Base-by-base conservation (phyloP, 2,113 vertebrate genomes). In the Dicaeum eximium region DNA sequence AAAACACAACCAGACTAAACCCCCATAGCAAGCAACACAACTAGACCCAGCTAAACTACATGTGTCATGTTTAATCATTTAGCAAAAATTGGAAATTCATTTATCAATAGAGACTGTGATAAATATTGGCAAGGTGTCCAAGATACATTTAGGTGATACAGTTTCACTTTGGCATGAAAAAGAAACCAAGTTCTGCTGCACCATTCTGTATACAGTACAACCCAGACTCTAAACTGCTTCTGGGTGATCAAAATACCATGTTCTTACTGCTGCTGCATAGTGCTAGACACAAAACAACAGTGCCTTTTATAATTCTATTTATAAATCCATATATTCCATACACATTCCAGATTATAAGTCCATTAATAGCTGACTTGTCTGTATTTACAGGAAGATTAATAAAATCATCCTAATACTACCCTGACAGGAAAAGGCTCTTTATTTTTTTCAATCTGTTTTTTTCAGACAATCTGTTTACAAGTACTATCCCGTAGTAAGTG, bases 371-470 rank as follows among this genome's bases (percentile, higher is more conserved):
- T 37, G 31, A 83, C 81, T 96, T 91, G 61, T 60, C 75, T 83
- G 86, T 90, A 82, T 93, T 97, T 96, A 95, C 79, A 93, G 97
- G 94, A 97, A 97, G 44, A 96, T 86, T 53, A 95, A 95, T 42
- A 93, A 96, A 97, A 96, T 56, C 62, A 38, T 78, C 58, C 78
- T 86, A 74, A 74, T 65, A 61, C 14, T 65, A 87, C n/a, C 40
- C 45, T 90, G 93, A 48, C 51, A 86, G 70, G 44, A 86, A 78
- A 93, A 96, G 88, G 70, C 40, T 84, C 61, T 92, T 73, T 30
- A 27, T 64, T 92, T 83, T 96, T 93, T 92, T 90, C 95, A n/a
- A n/a, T n/a, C n/a, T 30, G 25, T 64, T 92, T 83, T 96, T 93
- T 92, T 90, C 95, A 96, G 91, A 96, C 93, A 86, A 70, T 70